Conservation (phyloP, 2,797 vertebrate genomes). For the Enoplosus armatus region DNA sequence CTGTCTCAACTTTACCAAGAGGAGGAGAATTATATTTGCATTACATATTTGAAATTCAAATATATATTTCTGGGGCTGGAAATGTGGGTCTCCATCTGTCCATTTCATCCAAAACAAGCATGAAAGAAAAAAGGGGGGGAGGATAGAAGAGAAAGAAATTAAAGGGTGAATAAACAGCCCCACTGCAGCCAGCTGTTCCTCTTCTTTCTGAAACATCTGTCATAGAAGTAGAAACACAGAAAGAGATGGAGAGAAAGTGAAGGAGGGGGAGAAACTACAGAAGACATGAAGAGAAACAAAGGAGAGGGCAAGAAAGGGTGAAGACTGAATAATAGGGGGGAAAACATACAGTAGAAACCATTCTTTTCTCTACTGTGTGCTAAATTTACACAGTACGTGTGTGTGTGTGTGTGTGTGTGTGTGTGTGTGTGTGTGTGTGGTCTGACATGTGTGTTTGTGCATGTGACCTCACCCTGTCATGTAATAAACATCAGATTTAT, state of each 20-base stretch:
- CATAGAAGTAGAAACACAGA: conserved; percentile 26
- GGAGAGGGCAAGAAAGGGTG: background rate
- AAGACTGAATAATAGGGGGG: background rate
- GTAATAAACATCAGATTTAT: background rate
- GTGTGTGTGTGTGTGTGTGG: background rate
- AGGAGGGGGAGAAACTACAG: background rate
- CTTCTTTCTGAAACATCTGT: conserved; percentile 70
- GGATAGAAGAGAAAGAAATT: conserved; percentile 39
- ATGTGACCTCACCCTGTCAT: background rate
- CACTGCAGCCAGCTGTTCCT: conserved; percentile 75
- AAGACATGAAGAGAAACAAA: conserved; percentile 4
- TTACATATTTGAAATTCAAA: conserved; percentile 14
- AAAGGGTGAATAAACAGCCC: conserved; percentile 71
- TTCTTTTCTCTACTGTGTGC: background rate
- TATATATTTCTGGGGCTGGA: conserved; percentile 8
- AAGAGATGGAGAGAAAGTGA: conserved; percentile 9
- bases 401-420: background rate
- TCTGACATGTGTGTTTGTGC: background rate
- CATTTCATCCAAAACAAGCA: too few species aligned
- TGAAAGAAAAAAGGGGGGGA: conserved; percentile 14
- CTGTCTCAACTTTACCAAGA: conserved; percentile 4
- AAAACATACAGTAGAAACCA: rapidly evolving
- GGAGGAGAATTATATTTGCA: conserved; percentile 9
- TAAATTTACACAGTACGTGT: background rate
- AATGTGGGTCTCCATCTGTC: conserved; percentile 54